Evolutionary conservation across 2,888 invertebrate species (phyloP), one percentile per base, ranked within the genome.

Genomic region (Pachymerium ferrugineum): DNA sequence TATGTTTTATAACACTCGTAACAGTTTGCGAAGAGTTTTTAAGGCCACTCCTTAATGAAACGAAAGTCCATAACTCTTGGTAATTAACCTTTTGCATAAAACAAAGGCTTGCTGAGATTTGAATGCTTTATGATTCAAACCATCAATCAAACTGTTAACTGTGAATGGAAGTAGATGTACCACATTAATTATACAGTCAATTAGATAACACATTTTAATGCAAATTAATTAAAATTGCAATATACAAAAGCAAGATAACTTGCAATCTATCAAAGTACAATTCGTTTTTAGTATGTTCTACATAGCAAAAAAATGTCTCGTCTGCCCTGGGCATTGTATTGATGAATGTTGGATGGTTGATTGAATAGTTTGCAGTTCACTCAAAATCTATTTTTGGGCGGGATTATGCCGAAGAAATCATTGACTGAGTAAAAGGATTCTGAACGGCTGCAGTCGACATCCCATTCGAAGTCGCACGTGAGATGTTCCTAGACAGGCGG

Each of bases 361-460:
- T 35, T 35, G 10, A 35, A 35, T 35, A 35, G 14, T 67, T 10
- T 29, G 3, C 14, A 10, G 19, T 22, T 67, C 25, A 31, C 10
- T 69, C 30, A 69, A 69, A 33, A 33, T 33, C 70, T 69, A 30
- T 31, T 30, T 12, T 31, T 31, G 31, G 31, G 31, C 19, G 69
- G 69, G n/a, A 71, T 71, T n/a, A 38, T 25, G 19, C 72, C 72
- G 19, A 73, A 69, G 29, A 19, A n/a, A 22, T 76, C 73, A n/a
- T 76, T 76, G 47, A 74, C 47, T 31, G 25, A 38, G 42, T 74
- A 76, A 22, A 72, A 74, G 8, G 10, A 16, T 25, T 75, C 74
- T 10, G 76, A 25, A 29, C 54, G 72, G 1, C 74, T 0, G 35
- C 76, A 76, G 31, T 76, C 72, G 25, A 76, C 76, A 42, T 74